These are phyloP conservation scores for Mesitornis unicolor DNA, from an alignment of 2,113 vertebrate genomes.

Conservation along the genomic window DNA sequence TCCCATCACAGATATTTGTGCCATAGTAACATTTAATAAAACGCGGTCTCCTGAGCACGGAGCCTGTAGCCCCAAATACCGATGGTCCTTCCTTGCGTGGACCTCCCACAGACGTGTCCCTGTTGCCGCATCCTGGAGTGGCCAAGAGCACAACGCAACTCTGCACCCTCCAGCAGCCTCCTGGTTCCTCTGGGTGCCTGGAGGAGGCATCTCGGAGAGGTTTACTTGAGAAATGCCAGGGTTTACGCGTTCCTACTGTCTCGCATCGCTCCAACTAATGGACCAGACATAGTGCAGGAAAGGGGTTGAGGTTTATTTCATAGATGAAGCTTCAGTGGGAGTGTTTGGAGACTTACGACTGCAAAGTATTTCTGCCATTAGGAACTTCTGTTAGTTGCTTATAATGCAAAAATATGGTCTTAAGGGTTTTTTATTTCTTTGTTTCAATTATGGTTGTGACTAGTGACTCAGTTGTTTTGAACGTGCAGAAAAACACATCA, in stretches of 20 bases:
- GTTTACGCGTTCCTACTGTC: background rate
- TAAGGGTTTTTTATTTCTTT: background rate
- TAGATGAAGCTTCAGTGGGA: background rate
- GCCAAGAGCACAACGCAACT: background rate
- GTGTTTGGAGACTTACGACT: background rate
- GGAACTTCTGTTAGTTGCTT: background rate
- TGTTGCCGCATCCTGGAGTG: background rate
- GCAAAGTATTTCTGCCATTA: background rate
- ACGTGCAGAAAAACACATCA: background rate
- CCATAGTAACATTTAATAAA: background rate
- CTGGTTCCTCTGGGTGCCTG: accelerated
- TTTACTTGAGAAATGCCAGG: background rate
- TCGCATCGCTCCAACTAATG: background rate
- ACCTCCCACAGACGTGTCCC: background rate
- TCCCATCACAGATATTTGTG: too few relatives aligned
- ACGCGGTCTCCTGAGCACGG: background rate
- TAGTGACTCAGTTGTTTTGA: background rate
- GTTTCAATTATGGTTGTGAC: background rate
- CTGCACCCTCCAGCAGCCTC: background rate
- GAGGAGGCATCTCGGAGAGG: accelerated
- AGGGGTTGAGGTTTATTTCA: background rate
- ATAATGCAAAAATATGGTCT: too few relatives aligned
- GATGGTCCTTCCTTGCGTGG: background rate
- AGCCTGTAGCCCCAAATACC: background rate
- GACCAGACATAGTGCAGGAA: background rate